Conservation (phyloP, 2,797 vertebrate genomes). For the Aviceda cuculoides region DNA sequence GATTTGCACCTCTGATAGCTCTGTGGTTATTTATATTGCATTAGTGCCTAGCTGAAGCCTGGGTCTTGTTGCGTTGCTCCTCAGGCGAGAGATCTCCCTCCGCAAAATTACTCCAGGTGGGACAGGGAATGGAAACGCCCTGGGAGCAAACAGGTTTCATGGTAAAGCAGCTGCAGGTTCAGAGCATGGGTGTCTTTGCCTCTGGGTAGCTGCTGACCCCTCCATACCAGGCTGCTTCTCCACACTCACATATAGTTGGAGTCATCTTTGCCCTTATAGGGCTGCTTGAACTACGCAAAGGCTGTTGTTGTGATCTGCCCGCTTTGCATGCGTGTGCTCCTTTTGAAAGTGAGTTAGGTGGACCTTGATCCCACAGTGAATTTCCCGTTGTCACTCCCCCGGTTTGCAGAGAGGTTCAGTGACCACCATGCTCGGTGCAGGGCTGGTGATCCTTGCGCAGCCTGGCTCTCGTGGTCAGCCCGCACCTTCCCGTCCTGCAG, state of each 20-base stretch:
- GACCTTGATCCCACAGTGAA: not conserved
- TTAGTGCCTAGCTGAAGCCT: not conserved
- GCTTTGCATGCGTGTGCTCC: fast-evolving
- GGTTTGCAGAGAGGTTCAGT: fast-evolving
- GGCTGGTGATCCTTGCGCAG: not conserved
- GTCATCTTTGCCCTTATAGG: not conserved
- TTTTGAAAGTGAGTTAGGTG: not conserved
- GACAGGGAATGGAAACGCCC: not conserved
- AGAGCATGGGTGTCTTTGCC: not conserved
- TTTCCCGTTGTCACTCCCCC: fast-evolving
- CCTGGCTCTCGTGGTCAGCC: not conserved
- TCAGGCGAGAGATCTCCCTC: not conserved
- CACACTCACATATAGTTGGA: not conserved
- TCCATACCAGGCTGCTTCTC: not conserved
- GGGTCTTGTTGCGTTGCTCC: not conserved
- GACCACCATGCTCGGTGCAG: fast-evolving
- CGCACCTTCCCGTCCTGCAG: not conserved
- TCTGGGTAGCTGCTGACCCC: not conserved
- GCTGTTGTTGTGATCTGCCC: not conserved
- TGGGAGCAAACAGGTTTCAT: not conserved
- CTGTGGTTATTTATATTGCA: not conserved
- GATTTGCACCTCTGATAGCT: conserved; percentile 36
- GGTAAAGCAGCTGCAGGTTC: not conserved
- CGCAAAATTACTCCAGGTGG: not conserved
- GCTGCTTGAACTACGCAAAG: not conserved